A percentile compares a stretch with the other conserved stretches of the same genome.
These are phyloP conservation scores for Brachionus asplanchnoidis DNA, from an alignment of 1,140 invertebrate genomes.

Conservation along the genomic window DNA sequence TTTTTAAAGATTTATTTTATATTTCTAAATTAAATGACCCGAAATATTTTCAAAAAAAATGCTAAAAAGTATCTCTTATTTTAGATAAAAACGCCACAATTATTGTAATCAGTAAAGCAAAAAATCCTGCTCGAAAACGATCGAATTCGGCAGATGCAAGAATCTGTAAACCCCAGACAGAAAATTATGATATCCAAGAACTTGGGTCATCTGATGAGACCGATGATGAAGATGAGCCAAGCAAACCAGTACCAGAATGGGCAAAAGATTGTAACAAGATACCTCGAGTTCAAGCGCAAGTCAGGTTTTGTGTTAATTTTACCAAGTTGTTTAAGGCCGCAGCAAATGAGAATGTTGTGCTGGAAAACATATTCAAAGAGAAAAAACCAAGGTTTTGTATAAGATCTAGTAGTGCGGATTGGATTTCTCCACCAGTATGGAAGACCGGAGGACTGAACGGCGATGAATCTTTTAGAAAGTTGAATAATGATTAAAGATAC, in stretches of 20 bases:
- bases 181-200: slow-evolving; percentile 19
- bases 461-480: background rate
- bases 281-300: background rate
- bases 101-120: background rate
- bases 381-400: background rate
- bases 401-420: slow-evolving; percentile 28
- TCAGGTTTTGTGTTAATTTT: background rate
- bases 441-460: background rate
- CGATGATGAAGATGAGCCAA: slow-evolving; percentile 39
- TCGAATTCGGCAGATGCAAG: background rate
- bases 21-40: background rate
- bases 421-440: slow-evolving; percentile 11
- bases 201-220: slow-evolving; percentile 15
- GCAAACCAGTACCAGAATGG: slow-evolving; percentile 33
- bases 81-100: background rate
- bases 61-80: background rate
- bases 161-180: background rate
- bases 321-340: slow-evolving; percentile 1
- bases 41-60: background rate
- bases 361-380: slow-evolving; percentile 19
- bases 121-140: background rate
- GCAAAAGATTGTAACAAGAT: background rate
- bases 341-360: background rate
- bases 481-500: background rate
- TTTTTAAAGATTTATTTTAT: too few species aligned